These are phyloP conservation scores for Eupithecia inturbata DNA, from an alignment of 2,888 invertebrate genomes.

Conservation along the genomic window DNA sequence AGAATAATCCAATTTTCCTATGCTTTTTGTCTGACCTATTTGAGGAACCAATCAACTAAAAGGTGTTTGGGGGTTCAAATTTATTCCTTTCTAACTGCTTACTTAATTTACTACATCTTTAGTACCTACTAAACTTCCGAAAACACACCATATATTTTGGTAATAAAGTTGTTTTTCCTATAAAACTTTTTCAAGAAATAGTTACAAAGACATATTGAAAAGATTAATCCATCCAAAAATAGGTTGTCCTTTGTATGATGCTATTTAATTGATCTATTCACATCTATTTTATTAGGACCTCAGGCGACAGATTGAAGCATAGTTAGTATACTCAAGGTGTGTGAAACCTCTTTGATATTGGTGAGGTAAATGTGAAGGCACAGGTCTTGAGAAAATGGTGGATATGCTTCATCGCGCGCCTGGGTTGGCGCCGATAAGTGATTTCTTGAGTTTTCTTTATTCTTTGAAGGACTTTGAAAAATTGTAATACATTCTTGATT, in stretches of 20 bases:
- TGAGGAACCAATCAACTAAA: constrained; percentile 35
- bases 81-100: constrained; percentile 32
- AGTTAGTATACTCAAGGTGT: constrained; percentile 4
- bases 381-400: constrained; percentile 28
- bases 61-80: constrained; percentile 28
- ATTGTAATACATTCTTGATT: neutral
- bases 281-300: constrained; percentile 21
- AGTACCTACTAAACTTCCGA: constrained; percentile 19
- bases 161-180: neutral
- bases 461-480: neutral
- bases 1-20: constrained; percentile 6
- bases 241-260: neutral
- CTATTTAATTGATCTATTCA: constrained; percentile 19
- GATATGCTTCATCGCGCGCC: constrained; percentile 28
- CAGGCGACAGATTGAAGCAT: constrained; percentile 14
- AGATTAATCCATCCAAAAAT: no score
- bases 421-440: constrained; percentile 21
- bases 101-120: constrained; percentile 27
- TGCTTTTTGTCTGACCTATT: constrained; percentile 27
- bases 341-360: constrained; percentile 14
- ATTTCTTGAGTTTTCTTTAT: constrained; percentile 18
- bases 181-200: neutral
- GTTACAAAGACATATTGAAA: constrained; percentile 1
- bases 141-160: constrained; percentile 14
- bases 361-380: constrained; percentile 17